A percentile compares a stretch with the other conserved stretches of the same genome.
Conservation (phyloP, 2,797 vertebrate genomes). For the Halcyon chelicuti region DNA sequence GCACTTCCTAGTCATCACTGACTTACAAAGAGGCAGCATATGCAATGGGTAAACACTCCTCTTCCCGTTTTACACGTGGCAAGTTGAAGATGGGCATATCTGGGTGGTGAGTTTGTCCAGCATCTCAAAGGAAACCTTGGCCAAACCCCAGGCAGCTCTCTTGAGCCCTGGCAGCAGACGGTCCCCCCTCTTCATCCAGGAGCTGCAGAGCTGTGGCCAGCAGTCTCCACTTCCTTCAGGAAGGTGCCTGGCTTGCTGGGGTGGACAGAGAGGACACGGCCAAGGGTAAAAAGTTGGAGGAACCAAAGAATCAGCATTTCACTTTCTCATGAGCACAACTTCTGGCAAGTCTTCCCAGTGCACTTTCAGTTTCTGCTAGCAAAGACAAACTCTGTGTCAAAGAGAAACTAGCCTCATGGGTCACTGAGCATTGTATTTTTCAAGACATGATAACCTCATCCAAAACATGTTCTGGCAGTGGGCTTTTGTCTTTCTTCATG, state of each 20-base stretch:
- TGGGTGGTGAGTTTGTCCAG: neutral
- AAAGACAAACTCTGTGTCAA: neutral
- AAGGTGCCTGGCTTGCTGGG: neutral
- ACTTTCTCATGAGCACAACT: neutral
- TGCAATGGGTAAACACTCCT: neutral
- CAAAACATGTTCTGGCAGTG: neutral
- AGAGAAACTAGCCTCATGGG: neutral
- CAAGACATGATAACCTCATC: neutral
- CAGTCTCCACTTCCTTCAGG: neutral
- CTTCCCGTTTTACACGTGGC: neutral
- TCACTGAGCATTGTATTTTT: neutral
- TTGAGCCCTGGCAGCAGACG: rapidly evolving
- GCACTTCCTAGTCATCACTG: neutral
- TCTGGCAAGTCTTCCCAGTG: neutral
- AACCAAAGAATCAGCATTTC: neutral
- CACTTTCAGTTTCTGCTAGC: neutral
- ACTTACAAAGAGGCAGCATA: neutral
- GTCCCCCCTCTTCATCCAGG: rapidly evolving
- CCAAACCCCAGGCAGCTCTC: neutral
- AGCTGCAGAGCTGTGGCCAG: neutral
- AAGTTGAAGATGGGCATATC: neutral
- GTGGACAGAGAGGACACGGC: neutral
- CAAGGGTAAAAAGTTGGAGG: neutral
- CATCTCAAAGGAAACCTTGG: neutral
- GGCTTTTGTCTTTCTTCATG: neutral